Conservation (phyloP, 2,113 vertebrate species). For the Hippocampus mohnikei region DNA sequence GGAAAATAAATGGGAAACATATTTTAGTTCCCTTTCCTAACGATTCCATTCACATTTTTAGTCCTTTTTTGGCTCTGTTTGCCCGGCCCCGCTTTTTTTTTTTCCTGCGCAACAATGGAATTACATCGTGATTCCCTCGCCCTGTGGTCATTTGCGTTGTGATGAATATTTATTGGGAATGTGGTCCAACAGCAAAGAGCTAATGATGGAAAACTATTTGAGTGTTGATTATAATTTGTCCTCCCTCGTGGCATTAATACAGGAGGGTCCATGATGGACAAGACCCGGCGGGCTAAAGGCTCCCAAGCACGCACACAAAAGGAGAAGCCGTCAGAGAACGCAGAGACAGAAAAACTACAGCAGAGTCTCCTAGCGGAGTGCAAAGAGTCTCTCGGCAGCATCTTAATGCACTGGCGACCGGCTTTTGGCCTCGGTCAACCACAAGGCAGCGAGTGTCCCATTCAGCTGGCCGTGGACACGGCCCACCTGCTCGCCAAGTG, state of each 20-base stretch:
- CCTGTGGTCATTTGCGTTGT: no score
- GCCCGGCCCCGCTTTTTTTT: no score
- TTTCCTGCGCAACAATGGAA: no score
- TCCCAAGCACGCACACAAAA: slow-evolving; percentile 21
- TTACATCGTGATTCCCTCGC: no score
- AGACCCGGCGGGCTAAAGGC: slow-evolving; percentile 50
- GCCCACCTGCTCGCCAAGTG: slow-evolving; percentile 68
- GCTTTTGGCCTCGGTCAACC: slow-evolving; percentile 2
- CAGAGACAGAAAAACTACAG: slow-evolving; percentile 22
- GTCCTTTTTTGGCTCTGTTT: no score
- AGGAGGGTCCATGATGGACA: slow-evolving; percentile 76
- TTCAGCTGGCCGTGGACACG: slow-evolving; percentile 17
- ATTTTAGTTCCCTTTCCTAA: no score
- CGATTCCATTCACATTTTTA: no score
- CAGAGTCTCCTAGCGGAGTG: slow-evolving; percentile 64
- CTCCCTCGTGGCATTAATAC: slow-evolving; percentile 3
- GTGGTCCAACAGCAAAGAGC: no score
- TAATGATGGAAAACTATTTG: no score
- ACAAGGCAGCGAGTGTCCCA: slow-evolving; percentile 7
- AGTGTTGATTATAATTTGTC: slow-evolving; percentile 3
- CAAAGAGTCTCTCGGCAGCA: slow-evolving; percentile 66
- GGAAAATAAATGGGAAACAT: no score
- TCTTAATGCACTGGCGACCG: slow-evolving; percentile 80
- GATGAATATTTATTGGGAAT: no score
- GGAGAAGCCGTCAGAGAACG: slow-evolving; percentile 43